These are phyloP conservation scores for Nudaria mundana DNA, from an alignment of 2,888 invertebrate species.

Conservation along the genomic window DNA sequence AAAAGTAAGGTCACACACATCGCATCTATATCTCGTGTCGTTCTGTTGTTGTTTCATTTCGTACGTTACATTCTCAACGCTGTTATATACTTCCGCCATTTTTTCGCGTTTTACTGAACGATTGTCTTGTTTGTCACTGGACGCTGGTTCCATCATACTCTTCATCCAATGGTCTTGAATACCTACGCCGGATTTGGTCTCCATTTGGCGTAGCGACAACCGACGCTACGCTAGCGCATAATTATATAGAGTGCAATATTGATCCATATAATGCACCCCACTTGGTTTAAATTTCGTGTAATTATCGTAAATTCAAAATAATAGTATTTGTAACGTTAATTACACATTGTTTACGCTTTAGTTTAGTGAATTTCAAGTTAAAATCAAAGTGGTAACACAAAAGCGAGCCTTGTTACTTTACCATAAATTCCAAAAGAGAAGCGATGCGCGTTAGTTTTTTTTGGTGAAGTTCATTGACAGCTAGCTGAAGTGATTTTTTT, in stretches of 20 bases:
- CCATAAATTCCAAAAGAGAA: constrained; percentile 82
- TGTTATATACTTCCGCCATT: constrained; percentile 68
- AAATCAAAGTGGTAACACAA: constrained; percentile 65
- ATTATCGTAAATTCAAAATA: constrained; percentile 38
- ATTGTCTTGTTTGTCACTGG: constrained; percentile 65
- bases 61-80: constrained; percentile 58
- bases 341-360: constrained; percentile 70
- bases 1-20: constrained; percentile 70
- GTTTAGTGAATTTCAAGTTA: constrained; percentile 59
- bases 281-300: constrained; percentile 43
- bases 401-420: constrained; percentile 79
- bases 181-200: constrained; percentile 65
- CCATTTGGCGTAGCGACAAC: constrained; percentile 53
- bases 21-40: constrained; percentile 61
- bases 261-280: constrained; percentile 54
- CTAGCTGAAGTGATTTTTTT: constrained; percentile 54
- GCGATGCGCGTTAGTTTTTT: constrained; percentile 76
- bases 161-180: constrained; percentile 76
- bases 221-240: constrained; percentile 51
- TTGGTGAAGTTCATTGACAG: constrained; percentile 73
- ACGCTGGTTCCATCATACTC: constrained; percentile 75
- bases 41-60: constrained; percentile 59
- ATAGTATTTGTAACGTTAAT: constrained; percentile 47
- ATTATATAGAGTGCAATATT: constrained; percentile 51
- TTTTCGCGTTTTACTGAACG: constrained; percentile 70